Percentiles rank a stretch among this genome's conserved stretches.
These are phyloP conservation scores for Falcaria lacertinaria DNA, from an alignment of 2,888 invertebrate species.

Conservation along the genomic window DNA sequence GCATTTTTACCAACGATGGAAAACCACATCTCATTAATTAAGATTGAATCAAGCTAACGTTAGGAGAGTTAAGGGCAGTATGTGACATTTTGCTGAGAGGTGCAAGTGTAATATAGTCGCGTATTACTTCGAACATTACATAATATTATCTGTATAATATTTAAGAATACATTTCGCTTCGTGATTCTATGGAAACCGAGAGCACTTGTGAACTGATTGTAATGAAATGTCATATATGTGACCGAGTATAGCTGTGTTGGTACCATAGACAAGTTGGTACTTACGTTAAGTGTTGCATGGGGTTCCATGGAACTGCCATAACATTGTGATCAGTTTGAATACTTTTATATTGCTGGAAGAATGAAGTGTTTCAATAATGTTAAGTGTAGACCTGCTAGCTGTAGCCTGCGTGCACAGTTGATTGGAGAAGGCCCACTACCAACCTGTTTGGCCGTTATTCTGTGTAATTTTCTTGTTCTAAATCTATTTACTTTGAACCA, in stretches of 20 bases:
- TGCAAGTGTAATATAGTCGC: conserved; percentile 42
- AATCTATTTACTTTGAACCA: conserved; percentile 25
- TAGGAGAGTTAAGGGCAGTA: conserved; percentile 58
- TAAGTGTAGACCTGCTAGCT: conserved; percentile 77
- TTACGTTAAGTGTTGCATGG: conserved; percentile 67
- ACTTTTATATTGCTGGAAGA: conserved; percentile 77
- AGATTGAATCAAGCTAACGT: conserved; percentile 64
- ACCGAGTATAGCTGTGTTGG: conserved; percentile 53
- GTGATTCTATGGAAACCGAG: conserved; percentile 32
- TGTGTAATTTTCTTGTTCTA: conserved; percentile 38
- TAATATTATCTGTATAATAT: conserved; percentile 19
- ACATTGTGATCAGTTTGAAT: conserved; percentile 78
- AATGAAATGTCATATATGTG: conserved; percentile 65
- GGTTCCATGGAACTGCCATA: conserved; percentile 76
- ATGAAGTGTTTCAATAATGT: conserved; percentile 65
- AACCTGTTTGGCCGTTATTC: conserved; percentile 39
- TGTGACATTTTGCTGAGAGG: conserved; percentile 64
- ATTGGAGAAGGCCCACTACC: conserved; percentile 63
- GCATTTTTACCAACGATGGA: conserved; percentile 74
- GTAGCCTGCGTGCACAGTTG: conserved; percentile 62
- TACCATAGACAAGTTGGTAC: conserved; percentile 14
- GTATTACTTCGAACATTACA: conserved; percentile 29
- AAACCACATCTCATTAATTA: conserved; percentile 75
- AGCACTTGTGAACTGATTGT: conserved; percentile 51
- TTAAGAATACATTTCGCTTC: conserved; percentile 45